Evolutionary conservation across 2,888 invertebrate genomes (phyloP).

Genomic region (Caenorhabditis panamensis): DNA sequence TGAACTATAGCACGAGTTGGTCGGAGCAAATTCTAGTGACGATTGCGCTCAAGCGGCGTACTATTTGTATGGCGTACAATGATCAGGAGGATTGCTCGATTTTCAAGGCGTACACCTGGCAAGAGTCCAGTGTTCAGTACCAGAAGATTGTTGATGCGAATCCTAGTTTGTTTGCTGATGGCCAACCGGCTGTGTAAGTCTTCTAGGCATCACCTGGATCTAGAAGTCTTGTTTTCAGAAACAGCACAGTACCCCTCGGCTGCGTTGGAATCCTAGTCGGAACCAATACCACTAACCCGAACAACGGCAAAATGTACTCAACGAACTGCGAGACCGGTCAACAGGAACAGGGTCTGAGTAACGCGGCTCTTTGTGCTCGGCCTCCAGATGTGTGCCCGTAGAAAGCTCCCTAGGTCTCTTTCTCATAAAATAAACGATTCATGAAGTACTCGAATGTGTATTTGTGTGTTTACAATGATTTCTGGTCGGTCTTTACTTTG

Average conservation of each 20-base stretch:
- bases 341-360: conserved; percentile 36
- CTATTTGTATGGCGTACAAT: conserved; percentile 11
- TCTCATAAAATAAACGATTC: conserved; percentile 44
- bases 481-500: conserved; percentile 20
- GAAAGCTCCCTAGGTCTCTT: conserved; percentile 6
- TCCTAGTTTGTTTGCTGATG: conserved; percentile 30
- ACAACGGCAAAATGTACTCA: conserved; percentile 34
- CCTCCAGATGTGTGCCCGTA: conserved; percentile 42
- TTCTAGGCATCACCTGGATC: not conserved
- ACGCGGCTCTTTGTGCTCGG: conserved; percentile 43
- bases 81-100: conserved; percentile 36
- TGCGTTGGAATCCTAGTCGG: conserved; percentile 42
- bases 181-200: conserved; percentile 29
- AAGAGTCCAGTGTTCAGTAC: conserved; percentile 30
- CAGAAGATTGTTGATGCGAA: conserved; percentile 18
- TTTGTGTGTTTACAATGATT: conserved; percentile 36
- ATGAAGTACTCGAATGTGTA: conserved; percentile 38
- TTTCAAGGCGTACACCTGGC: conserved; percentile 39
- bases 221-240: too few relatives aligned
- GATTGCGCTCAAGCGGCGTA: conserved; percentile 40
- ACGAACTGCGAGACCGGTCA: conserved; percentile 31
- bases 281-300: not conserved
- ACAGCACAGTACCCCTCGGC: conserved; percentile 17
- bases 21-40: conserved; percentile 34
- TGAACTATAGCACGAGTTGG: conserved; percentile 25